Percentiles rank a stretch among this genome's conserved stretches.
phyloP scores from a whole-genome alignment of 2,888 invertebrate genomes.

The Eupithecia subumbrata region DNA sequence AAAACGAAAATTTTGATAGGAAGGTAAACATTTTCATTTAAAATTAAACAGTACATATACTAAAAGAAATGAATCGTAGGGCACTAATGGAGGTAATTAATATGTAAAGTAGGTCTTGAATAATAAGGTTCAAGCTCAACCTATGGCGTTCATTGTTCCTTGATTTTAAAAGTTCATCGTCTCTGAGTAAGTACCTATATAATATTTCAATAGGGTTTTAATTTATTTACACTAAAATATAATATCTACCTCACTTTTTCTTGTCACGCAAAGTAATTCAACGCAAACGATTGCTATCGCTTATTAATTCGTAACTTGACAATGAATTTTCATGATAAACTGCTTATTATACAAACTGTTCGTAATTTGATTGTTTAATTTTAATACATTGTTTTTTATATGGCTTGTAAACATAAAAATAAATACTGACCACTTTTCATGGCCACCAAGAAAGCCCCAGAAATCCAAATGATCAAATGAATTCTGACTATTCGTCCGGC shows the following conservation, averaged over 20 bases:
- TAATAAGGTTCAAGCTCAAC: no score
- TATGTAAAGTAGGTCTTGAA: no score
- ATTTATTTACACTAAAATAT: background rate
- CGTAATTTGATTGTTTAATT: background rate
- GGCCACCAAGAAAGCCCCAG: no score
- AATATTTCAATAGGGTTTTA: background rate
- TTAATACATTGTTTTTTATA: background rate
- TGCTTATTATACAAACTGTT: background rate
- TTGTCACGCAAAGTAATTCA: constrained; percentile 3
- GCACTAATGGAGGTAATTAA: no score
- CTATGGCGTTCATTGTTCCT: no score
- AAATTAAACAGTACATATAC: no score
- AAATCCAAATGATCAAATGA: no score
- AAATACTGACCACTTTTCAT: background rate
- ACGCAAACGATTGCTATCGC: background rate
- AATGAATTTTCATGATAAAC: constrained; percentile 12
- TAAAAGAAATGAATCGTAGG: no score
- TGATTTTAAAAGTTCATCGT: background rate
- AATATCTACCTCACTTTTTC: background rate
- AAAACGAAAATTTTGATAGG: background rate
- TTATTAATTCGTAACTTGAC: constrained; percentile 19
- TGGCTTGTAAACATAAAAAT: background rate
- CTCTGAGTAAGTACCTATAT: background rate
- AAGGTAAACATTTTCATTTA: no score
- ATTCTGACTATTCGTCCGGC: background rate